A percentile compares a stretch with the other conserved stretches of the same genome.
These are phyloP conservation scores for Drosophila auraria DNA, from an alignment of 1,140 invertebrate species.

Conservation along the genomic window DNA sequence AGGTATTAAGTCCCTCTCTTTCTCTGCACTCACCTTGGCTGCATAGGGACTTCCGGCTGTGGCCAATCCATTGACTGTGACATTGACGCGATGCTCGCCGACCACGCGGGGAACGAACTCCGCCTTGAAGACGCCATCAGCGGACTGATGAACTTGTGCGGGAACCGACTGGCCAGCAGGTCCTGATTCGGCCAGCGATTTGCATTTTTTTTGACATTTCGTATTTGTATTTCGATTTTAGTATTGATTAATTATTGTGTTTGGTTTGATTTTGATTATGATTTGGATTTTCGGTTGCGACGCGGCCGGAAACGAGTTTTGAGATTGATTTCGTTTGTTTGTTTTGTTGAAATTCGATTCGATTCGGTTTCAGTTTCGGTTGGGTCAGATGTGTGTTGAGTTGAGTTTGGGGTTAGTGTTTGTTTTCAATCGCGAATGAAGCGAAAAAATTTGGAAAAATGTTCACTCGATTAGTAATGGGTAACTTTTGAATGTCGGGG, in stretches of 20 bases:
- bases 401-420: constrained; percentile 57
- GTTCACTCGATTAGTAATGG: constrained; percentile 66
- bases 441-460: constrained; percentile 76
- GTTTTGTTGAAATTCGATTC: constrained; percentile 69
- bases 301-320: constrained; percentile 75
- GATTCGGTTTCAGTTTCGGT: constrained; percentile 23
- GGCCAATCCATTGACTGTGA: constrained; percentile 91
- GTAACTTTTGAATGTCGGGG: constrained; percentile 18
- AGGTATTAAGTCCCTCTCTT: no score
- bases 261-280: constrained; percentile 54
- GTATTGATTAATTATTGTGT: constrained; percentile 57
- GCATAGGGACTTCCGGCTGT: constrained; percentile 95
- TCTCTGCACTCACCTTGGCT: constrained; percentile 89
- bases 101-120: constrained; percentile 94
- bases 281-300: constrained; percentile 42
- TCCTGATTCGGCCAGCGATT: constrained; percentile 85
- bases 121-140: constrained; percentile 92
- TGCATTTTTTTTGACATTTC: constrained; percentile 45
- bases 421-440: constrained; percentile 50
- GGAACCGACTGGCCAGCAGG: constrained; percentile 94
- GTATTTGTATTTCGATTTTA: constrained; percentile 51
- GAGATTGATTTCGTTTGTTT: constrained; percentile 64
- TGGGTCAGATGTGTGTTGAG: constrained; percentile 44
- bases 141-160: constrained; percentile 92
- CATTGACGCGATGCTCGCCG: constrained; percentile 95